A percentile compares a stretch with the other conserved stretches of the same genome.
These are phyloP conservation scores for Hypsopygia costalis DNA, from an alignment of 2,888 invertebrate species.

Conservation along the genomic window DNA sequence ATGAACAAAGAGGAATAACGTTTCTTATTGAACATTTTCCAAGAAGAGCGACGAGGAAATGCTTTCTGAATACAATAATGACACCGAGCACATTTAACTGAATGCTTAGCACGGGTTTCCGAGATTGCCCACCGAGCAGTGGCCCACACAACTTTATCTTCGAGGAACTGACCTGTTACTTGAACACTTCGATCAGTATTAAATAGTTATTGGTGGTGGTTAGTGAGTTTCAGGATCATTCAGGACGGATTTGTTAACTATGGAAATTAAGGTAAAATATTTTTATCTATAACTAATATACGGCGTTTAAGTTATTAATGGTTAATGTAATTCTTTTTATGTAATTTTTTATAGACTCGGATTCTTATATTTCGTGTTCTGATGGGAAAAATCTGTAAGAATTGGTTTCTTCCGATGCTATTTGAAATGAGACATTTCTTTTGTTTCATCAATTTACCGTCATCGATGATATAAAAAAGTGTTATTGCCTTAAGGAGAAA, in stretches of 20 bases:
- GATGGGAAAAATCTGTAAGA: no score
- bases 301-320: no score
- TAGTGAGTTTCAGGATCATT: background rate
- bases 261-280: background rate
- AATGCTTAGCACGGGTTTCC: slow-evolving; percentile 68
- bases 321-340: no score
- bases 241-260: background rate
- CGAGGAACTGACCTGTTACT: slow-evolving; percentile 30
- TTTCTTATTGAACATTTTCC: slow-evolving; percentile 42
- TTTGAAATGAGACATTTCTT: no score
- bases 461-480: no score
- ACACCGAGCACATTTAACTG: slow-evolving; percentile 54
- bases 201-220: background rate
- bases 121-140: slow-evolving; percentile 44
- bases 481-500: no score
- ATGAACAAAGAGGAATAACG: no score
- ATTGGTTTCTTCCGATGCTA: no score
- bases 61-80: slow-evolving; percentile 35
- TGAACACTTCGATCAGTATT: slow-evolving; percentile 10
- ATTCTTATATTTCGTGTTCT: no score
- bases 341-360: no score
- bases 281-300: background rate
- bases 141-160: slow-evolving; percentile 29
- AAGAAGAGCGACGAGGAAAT: slow-evolving; percentile 46
- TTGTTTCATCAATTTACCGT: no score